Percentiles rank a stretch among this genome's conserved stretches.
Conservation (phyloP, 2,113 vertebrate species). For the Gymnocephalus cernua region DNA sequence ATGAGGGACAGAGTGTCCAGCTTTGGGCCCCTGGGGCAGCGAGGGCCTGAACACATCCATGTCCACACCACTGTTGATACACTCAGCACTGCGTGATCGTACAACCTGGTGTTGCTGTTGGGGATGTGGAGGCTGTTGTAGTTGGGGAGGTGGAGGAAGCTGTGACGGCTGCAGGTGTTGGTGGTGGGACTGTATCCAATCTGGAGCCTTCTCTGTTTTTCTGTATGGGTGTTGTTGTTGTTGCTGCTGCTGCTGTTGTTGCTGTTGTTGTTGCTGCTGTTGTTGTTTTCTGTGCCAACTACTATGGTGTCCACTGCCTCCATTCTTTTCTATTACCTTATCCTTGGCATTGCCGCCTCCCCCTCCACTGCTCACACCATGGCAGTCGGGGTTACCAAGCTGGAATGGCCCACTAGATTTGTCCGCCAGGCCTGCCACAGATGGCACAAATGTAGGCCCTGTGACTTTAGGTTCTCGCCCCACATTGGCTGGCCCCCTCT, state of each 20-base stretch:
- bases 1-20: constrained; percentile 82
- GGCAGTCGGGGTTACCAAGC: constrained; percentile 85
- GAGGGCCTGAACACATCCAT: constrained; percentile 87
- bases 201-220: constrained; percentile 89
- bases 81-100: constrained; percentile 90
- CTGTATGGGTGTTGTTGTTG: constrained; percentile 83
- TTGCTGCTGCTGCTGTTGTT: constrained; percentile 21
- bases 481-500: constrained; percentile 82
- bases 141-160: constrained; percentile 69
- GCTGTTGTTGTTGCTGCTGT: constrained; percentile 18
- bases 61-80: constrained; percentile 84
- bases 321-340: constrained; percentile 83
- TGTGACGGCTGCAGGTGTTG: constrained; percentile 78
- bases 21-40: constrained; percentile 86
- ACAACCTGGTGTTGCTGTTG: constrained; percentile 84
- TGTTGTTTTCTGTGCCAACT: constrained; percentile 85
- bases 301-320: constrained; percentile 76
- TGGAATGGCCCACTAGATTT: constrained; percentile 90
- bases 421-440: constrained; percentile 90
- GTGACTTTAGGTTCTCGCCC: constrained; percentile 90
- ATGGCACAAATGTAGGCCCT: constrained; percentile 93
- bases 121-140: constrained; percentile 71
- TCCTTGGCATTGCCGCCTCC: constrained; percentile 87
- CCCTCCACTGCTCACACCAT: constrained; percentile 83
- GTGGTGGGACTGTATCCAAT: constrained; percentile 87